Percentiles rank a stretch among this genome's conserved stretches.
These are phyloP conservation scores for Argopecten irradians DNA, from an alignment of 1,140 invertebrate genomes.

Conservation along the genomic window DNA sequence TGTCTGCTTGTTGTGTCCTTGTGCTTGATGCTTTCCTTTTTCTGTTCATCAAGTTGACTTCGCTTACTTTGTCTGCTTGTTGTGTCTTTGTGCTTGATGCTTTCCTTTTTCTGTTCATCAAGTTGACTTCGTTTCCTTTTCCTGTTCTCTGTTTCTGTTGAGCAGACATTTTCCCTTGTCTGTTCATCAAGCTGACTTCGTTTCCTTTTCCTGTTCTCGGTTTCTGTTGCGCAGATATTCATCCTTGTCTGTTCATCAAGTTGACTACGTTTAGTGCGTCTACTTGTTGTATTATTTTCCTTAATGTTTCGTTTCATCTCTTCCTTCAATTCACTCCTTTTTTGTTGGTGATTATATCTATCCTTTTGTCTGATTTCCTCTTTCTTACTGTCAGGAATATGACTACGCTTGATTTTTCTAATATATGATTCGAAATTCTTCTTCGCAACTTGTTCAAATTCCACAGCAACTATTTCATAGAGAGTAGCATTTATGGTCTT, in stretches of 20 bases:
- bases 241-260: not conserved
- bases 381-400: not conserved
- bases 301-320: not conserved
- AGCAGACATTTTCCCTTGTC: too few species aligned
- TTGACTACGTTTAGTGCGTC: not conserved
- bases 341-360: not conserved
- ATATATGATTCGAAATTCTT: not conserved
- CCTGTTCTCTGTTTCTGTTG: not conserved
- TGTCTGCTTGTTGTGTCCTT: too few species aligned
- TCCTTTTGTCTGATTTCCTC: not conserved
- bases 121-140: not conserved
- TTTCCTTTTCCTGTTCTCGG: not conserved
- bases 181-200: not conserved
- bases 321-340: not conserved
- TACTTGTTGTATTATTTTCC: not conserved
- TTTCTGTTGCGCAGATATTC: not conserved
- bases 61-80: not conserved
- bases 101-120: not conserved
- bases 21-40: too few species aligned
- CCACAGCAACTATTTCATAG: not conserved
- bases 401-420: not conserved
- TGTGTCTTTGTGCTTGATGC: not conserved
- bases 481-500: not conserved
- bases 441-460: not conserved
- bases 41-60: too few species aligned